Evolutionary conservation across 1,140 invertebrate species (phyloP).

Genomic region (Drosophila ercepeae): DNA sequence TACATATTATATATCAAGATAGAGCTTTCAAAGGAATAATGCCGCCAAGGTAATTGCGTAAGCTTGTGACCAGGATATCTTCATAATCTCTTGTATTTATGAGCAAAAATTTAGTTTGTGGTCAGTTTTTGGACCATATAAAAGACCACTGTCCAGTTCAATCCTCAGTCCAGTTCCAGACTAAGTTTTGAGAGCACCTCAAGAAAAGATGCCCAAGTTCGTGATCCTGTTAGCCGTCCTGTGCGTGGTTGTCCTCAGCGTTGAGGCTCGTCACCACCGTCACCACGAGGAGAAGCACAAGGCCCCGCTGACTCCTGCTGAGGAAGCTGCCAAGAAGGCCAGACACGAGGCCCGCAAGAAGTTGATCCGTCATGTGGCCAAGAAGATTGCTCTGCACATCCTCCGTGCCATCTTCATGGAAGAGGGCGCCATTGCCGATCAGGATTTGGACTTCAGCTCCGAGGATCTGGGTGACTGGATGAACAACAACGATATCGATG

Average conservation of each 20-base stretch:
- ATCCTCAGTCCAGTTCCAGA: not conserved
- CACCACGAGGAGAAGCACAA: not conserved
- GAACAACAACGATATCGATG: not conserved
- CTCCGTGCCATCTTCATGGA: not conserved
- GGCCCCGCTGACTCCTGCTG: not conserved
- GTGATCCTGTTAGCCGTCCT: not conserved
- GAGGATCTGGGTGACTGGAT: not conserved
- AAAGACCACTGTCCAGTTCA: no score
- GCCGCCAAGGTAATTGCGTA: no score
- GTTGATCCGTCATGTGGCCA: not conserved
- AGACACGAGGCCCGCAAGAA: not conserved
- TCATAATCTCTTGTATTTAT: no score
- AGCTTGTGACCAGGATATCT: no score
- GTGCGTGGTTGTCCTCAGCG: not conserved
- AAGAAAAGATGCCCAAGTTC: constrained; percentile 1
- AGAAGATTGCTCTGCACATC: not conserved
- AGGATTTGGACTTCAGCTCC: constrained; percentile 1
- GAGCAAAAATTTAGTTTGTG: no score
- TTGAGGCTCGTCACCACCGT: not conserved
- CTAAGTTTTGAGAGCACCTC: not conserved
- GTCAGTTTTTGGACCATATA: no score
- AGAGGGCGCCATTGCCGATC: not conserved
- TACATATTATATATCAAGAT: no score
- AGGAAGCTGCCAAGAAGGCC: not conserved
- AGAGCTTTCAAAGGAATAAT: no score